These are phyloP conservation scores for Callipepla squamata DNA, from an alignment of 2,113 vertebrate genomes.

Conservation along the genomic window DNA sequence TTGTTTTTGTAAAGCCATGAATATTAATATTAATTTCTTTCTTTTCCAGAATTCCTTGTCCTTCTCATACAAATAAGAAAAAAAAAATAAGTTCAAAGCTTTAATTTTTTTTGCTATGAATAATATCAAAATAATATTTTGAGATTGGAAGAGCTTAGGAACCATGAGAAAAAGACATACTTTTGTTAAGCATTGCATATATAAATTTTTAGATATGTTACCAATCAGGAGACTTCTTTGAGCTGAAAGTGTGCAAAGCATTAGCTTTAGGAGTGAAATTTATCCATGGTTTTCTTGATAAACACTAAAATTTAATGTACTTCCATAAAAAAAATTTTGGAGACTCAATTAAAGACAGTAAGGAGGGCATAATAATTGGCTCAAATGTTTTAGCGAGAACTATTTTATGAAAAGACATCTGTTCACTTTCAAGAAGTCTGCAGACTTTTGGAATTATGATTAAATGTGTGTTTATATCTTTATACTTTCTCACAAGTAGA, in stretches of 20 bases:
- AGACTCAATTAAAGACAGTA: neutral
- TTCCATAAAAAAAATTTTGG: neutral
- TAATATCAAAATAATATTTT: neutral
- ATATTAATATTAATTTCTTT: neutral
- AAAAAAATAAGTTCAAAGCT: neutral
- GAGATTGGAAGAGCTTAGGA: neutral
- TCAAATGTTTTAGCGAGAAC: neutral
- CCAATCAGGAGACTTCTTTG: neutral
- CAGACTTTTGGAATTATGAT: neutral
- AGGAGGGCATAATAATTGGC: neutral
- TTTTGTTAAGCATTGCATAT: too few species aligned
- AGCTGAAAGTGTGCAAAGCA: neutral
- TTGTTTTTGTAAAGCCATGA: neutral
- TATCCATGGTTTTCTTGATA: neutral
- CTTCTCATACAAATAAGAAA: neutral
- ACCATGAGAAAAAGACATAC: neutral
- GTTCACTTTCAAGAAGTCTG: neutral
- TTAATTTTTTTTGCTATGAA: neutral
- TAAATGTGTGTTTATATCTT: neutral
- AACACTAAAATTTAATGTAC: neutral
- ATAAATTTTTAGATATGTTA: neutral
- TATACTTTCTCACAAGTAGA: neutral
- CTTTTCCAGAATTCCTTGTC: neutral
- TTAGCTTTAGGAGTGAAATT: neutral
- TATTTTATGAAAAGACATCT: neutral